phyloP scores from a whole-genome alignment of 2,113 vertebrate species.

The Elachura formosa region DNA sequence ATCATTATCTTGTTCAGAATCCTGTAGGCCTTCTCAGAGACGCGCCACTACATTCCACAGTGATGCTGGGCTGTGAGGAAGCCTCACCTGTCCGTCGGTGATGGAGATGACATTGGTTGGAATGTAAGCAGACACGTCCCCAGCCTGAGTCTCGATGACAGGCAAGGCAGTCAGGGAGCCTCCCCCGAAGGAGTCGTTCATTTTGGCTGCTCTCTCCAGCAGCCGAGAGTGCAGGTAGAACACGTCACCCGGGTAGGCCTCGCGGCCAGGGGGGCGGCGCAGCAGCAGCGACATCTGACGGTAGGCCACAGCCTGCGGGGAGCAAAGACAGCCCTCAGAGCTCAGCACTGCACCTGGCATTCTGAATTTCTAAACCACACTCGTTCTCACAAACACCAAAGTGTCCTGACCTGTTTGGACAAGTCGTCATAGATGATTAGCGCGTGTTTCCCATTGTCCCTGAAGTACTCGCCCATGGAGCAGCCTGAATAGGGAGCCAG shows the following conservation, averaged over 20 bases:
- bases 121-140: constrained; percentile 98
- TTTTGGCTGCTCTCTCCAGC: constrained; percentile 96
- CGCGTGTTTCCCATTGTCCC: constrained; percentile 95
- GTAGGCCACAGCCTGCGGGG: constrained; percentile 88
- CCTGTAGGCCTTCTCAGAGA: neutral
- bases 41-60: fast-evolving
- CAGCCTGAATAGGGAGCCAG: constrained; percentile 97
- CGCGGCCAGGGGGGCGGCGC: constrained; percentile 93
- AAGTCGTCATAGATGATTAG: constrained; percentile 98
- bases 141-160: constrained; percentile 98
- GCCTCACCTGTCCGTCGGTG: constrained; percentile 91
- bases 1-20: neutral
- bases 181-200: constrained; percentile 95
- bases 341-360: fast-evolving
- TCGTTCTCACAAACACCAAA: neutral
- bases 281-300: constrained; percentile 98
- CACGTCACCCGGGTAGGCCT: constrained; percentile 96
- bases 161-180: constrained; percentile 95
- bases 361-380: fast-evolving
- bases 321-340: neutral
- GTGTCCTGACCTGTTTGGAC: constrained; percentile 88
- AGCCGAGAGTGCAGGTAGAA: constrained; percentile 98
- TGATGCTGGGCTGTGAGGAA: fast-evolving
- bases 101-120: constrained; percentile 99
- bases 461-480: constrained; percentile 98